Evolutionary conservation across 2,888 invertebrate species (phyloP).

Genomic region (Girardia tigrina): DNA sequence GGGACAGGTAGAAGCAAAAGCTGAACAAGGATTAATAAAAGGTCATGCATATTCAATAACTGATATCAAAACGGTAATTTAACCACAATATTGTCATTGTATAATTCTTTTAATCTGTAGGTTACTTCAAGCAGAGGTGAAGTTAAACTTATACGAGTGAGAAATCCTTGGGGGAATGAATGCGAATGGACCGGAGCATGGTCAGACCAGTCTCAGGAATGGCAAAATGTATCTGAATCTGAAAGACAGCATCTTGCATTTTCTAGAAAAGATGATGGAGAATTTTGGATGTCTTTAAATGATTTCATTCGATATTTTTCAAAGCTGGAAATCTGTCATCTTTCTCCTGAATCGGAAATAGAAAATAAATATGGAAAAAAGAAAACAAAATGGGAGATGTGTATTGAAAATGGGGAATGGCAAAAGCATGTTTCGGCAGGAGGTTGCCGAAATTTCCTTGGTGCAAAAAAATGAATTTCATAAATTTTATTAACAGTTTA

Average conservation of each 20-base stretch:
- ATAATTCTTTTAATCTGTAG: background rate
- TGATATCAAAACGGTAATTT: constrained; percentile 61
- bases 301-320: constrained; percentile 73
- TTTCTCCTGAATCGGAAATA: constrained; percentile 69
- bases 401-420: constrained; percentile 83
- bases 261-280: constrained; percentile 35
- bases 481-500: too few species aligned
- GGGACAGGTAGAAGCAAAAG: constrained; percentile 64
- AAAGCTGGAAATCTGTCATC: constrained; percentile 82
- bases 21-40: constrained; percentile 68
- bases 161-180: constrained; percentile 39
- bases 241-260: constrained; percentile 28
- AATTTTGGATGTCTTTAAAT: constrained; percentile 54
- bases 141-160: constrained; percentile 50
- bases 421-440: constrained; percentile 78
- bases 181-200: constrained; percentile 39
- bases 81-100: too few species aligned
- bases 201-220: constrained; percentile 37
- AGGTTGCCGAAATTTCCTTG: constrained; percentile 52
- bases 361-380: constrained; percentile 40
- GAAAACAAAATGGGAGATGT: constrained; percentile 66
- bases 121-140: constrained; percentile 41
- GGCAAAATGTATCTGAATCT: constrained; percentile 29
- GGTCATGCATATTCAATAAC: constrained; percentile 89
- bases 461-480: too few species aligned